Evolutionary conservation across 2,797 vertebrate genomes (phyloP).

Genomic region (Silurus lanzhouensis): DNA sequence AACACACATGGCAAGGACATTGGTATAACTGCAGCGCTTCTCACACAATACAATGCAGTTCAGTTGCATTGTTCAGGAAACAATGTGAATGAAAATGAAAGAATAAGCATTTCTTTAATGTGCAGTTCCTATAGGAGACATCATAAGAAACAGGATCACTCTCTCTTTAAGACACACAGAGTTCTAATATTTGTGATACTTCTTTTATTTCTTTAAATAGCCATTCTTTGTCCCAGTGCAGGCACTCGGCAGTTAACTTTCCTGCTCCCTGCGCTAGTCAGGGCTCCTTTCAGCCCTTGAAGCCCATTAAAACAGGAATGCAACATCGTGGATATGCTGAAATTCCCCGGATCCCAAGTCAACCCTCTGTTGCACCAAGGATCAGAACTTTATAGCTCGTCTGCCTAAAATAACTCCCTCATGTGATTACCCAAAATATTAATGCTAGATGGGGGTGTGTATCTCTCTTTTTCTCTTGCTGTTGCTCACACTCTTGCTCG

Average conservation of each 20-base stretch:
- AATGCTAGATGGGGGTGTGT: neutral
- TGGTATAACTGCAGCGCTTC: neutral
- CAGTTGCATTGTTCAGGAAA: neutral
- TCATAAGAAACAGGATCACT: neutral
- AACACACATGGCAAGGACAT: neutral
- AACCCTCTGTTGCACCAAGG: slow-evolving; percentile 3
- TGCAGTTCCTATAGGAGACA: neutral
- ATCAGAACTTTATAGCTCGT: slow-evolving; percentile 6
- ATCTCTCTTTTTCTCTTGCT: neutral
- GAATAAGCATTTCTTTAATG: neutral
- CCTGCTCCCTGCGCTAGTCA: neutral
- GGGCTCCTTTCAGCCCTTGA: slow-evolving; percentile 16
- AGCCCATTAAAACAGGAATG: slow-evolving; percentile 19
- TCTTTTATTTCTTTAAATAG: slow-evolving; percentile 23
- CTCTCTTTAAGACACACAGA: neutral
- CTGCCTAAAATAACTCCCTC: slow-evolving; percentile 26
- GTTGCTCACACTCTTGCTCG: neutral
- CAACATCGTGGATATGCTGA: neutral
- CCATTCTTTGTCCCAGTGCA: slow-evolving; percentile 1
- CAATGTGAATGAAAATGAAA: neutral
- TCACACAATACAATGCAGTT: neutral
- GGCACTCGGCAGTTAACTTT: neutral
- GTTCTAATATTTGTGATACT: neutral
- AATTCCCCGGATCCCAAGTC: slow-evolving; percentile 12
- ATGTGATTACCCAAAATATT: slow-evolving; percentile 20